phyloP scores from a whole-genome alignment of 2,888 invertebrate genomes.

The Pycnomerus fuliginosus region DNA sequence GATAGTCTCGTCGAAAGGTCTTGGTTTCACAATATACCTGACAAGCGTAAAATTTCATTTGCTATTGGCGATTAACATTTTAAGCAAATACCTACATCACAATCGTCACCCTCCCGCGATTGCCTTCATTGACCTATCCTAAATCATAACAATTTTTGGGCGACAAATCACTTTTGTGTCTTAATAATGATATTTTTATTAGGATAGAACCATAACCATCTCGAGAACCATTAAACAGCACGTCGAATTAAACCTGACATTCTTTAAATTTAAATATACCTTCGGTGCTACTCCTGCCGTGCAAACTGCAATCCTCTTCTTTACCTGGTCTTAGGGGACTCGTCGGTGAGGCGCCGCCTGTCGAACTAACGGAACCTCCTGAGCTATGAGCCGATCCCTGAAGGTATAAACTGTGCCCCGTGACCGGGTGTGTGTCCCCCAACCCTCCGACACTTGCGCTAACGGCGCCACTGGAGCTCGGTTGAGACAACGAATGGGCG shows the following conservation, averaged over 20 bases:
- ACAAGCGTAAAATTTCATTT: constrained; percentile 33
- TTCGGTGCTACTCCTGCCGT: constrained; percentile 63
- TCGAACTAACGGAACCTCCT: constrained; percentile 53
- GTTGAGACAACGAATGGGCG: constrained; percentile 49
- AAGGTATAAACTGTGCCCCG: constrained; percentile 43
- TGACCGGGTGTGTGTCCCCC: constrained; percentile 46
- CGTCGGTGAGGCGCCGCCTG: constrained; percentile 51
- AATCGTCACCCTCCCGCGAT: constrained; percentile 11
- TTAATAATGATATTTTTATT: no score
- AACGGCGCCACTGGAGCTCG: constrained; percentile 40
- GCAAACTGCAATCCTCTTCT: constrained; percentile 64
- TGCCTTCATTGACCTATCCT: constrained; percentile 21
- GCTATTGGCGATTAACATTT: no score
- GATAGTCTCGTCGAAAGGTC: constrained; percentile 25
- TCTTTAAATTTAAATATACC: no score
- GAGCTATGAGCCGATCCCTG: constrained; percentile 50
- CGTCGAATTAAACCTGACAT: no score
- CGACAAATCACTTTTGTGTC: no score
- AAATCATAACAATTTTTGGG: no score
- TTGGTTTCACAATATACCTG: constrained; percentile 23
- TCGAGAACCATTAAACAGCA: no score
- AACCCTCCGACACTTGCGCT: constrained; percentile 42
- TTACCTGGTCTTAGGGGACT: constrained; percentile 58
- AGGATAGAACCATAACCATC: no score
- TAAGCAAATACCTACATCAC: no score